Percentiles rank a stretch among this genome's conserved stretches.
Conservation (phyloP, 2,113 vertebrate species). For the Chloropsis hardwickii region DNA sequence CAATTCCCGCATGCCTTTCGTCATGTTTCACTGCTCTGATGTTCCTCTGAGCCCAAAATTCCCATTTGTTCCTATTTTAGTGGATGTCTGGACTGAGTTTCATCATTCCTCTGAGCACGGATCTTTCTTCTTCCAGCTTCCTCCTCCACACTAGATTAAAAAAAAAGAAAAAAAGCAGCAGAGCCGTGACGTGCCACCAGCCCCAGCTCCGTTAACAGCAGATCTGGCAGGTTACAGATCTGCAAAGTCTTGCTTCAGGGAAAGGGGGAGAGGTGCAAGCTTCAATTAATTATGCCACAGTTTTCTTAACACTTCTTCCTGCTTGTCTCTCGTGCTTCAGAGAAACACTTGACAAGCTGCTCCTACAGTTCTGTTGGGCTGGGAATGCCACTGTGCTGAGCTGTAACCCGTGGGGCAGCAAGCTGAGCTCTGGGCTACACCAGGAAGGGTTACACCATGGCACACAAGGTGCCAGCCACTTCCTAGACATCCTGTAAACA, state of each 20-base stretch:
- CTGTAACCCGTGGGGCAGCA: neutral
- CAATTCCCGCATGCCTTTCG: neutral
- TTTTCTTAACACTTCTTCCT: slow-evolving; percentile 54
- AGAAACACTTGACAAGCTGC: neutral
- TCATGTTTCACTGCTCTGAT: neutral
- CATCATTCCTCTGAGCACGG: neutral
- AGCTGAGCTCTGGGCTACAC: neutral
- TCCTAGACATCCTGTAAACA: neutral
- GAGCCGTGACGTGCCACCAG: neutral
- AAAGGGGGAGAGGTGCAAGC: neutral
- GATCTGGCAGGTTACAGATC: slow-evolving; percentile 5
- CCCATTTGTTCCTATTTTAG: neutral
- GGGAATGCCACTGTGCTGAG: neutral
- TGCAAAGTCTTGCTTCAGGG: neutral
- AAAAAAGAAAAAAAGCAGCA: neutral
- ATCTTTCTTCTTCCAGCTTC: neutral
- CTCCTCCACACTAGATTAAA: neutral
- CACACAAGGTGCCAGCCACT: neutral
- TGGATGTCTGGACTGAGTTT: neutral
- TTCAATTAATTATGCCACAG: slow-evolving; percentile 39
- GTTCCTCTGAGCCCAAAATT: neutral
- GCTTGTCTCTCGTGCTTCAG: neutral
- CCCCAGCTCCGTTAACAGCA: neutral
- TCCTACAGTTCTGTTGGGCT: neutral
- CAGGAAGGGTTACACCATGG: neutral